Percentiles rank a stretch among this genome's conserved stretches.
Evolutionary conservation across 1,140 invertebrate species (phyloP).

Genomic region (Sycophaga agraensis): DNA sequence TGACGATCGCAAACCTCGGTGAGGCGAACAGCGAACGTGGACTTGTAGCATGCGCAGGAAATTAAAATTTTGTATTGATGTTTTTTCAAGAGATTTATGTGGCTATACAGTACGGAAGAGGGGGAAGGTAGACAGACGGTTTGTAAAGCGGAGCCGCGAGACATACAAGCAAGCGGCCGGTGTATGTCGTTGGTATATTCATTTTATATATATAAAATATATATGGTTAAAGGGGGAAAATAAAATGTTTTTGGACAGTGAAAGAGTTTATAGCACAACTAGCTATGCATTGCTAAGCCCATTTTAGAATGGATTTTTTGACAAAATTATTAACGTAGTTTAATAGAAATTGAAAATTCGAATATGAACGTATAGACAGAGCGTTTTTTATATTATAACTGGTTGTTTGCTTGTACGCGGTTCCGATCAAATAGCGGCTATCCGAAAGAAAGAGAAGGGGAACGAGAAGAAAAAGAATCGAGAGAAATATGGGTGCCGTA

Average conservation of each 20-base stretch:
- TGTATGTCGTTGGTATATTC: conserved; percentile 23
- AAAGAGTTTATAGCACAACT: conserved; percentile 17
- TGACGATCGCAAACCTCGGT: neutral
- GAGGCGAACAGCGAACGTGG: neutral
- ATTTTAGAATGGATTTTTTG: conserved; percentile 18
- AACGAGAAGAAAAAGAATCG: too few relatives aligned
- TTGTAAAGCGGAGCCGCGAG: too few relatives aligned
- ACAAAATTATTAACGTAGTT: conserved; percentile 22
- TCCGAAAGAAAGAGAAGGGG: neutral
- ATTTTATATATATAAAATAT: conserved; percentile 15
- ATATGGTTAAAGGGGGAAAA: too few relatives aligned
- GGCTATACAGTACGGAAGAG: conserved; percentile 18
- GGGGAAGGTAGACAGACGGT: neutral
- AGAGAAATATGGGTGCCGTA: conserved; percentile 25
- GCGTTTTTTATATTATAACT: conserved; percentile 16
- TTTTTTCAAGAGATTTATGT: conserved; percentile 49
- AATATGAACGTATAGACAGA: conserved; percentile 4
- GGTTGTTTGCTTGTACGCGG: neutral
- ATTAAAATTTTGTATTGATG: conserved; percentile 47
- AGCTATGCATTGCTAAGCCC: conserved; percentile 13
- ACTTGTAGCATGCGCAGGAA: too few relatives aligned
- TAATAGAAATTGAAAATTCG: conserved; percentile 14
- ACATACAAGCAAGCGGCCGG: conserved; percentile 29
- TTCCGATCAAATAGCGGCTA: neutral
- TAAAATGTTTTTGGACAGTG: conserved; percentile 16